Conservation (phyloP, 2,113 vertebrate genomes). For the human (Homo sapiens) region GRCh38 chr5:41980001-41980500, state of each 20-base stretch:
- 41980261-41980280: not conserved
- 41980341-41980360: constrained; percentile 6
- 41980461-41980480: not conserved
- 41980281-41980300: not conserved
- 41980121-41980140: not conserved
- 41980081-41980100: not conserved
- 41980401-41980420: not conserved
- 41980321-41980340: not conserved
- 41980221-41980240: not conserved
- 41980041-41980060: not conserved
- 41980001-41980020: not conserved
- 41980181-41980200: not conserved
- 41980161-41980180: not conserved
- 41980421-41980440: constrained; percentile 27
- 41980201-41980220: not conserved
- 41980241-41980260: not conserved
- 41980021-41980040: not conserved
- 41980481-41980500: constrained; percentile 9
- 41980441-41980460: not conserved
- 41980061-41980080: not conserved
- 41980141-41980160: not conserved
- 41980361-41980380: not conserved
- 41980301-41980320: not conserved
- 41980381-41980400: constrained; percentile 15
- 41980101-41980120: not conserved